These are phyloP conservation scores for Clytia hemisphaerica DNA, from an alignment of 30 jellyfish, hydroid and myxozoan genomes.

Conservation along the genomic window DNA sequence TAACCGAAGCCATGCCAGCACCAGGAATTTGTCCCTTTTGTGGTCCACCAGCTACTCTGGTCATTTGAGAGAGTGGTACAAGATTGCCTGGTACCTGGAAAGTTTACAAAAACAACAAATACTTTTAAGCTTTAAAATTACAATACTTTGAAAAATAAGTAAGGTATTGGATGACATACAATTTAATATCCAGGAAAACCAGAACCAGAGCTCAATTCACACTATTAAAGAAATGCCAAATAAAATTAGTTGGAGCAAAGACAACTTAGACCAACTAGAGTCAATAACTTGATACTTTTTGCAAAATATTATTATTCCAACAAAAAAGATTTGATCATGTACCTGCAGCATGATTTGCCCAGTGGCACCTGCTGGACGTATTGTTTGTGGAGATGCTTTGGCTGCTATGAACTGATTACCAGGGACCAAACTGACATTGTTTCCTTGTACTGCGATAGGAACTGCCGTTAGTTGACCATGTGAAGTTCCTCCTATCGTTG, in stretches of 20 bases:
- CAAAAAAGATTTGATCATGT: neutral
- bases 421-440: conserved; percentile 84
- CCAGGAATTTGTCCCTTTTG: conserved; percentile 75
- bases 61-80: conserved; percentile 88
- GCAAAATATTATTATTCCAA: neutral
- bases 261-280: conserved; percentile 7
- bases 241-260: conserved; percentile 10
- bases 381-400: conserved; percentile 67
- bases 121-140: too few relatives aligned
- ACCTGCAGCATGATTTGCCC: conserved; percentile 93
- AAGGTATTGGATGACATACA: neutral
- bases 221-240: neutral
- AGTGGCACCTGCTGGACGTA: conserved; percentile 87
- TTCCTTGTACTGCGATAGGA: conserved; percentile 87
- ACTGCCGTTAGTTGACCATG: conserved; percentile 88
- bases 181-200: neutral
- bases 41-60: conserved; percentile 71
- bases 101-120: neutral
- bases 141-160: too few relatives aligned
- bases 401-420: conserved; percentile 81
- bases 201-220: neutral
- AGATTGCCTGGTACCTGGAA: conserved; percentile 91
- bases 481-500: conserved; percentile 45
- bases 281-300: neutral
- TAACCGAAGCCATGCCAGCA: conserved; percentile 94